Base-by-base conservation (phyloP, 2,888 invertebrate genomes). In the Sturmia bella region DNA sequence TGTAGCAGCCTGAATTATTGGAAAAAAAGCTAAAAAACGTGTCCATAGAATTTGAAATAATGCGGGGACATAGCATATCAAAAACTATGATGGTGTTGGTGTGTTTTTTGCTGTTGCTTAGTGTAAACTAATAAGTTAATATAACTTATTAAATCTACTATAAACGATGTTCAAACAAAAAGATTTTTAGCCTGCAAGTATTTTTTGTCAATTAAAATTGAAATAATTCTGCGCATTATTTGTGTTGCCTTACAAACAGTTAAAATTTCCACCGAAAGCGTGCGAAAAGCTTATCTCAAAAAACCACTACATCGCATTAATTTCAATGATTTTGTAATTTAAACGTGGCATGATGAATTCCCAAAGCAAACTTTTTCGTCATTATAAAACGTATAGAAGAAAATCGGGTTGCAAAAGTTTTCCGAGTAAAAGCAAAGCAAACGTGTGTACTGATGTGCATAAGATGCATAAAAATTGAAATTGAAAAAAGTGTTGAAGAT, bases 311-410 rank as follows among this genome's bases (percentile, higher is more conserved):
- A 19, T 37, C 17, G 59, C 59, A 66, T 66, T 52, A 68, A 59
- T 32, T 66, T 75, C 59, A 68, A 43, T 75, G 19, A 32, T 59
- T 75, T 68, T 50, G n/a, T 66, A 75, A 75, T 41, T 50, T 52
- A 50, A 75, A 52, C 27, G n/a, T 41, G 48, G 37, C 37, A 56
- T 27, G 48, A 56, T 74, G 45, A 64, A 24, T 39, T 12, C 12
- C 37, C 56, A 56, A 64, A 9, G 48, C 24, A 57, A 48, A 17
- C 54, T 45, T 32, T 54, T 48, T 17, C 54, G 39, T 54, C 15
- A 13, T 37, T 37, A 70, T 39, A 70, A 27, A 39, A 1, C 32
- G 11, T 21, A 24, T 27, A 32, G 13, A 17, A 41, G 12, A 50
- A 63, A 73, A 43, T 73, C 32, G 17, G 21, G 13, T 61, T 39